Conservation (phyloP, 1,140 invertebrate genomes). For the Drosophila fuyamai region DNA sequence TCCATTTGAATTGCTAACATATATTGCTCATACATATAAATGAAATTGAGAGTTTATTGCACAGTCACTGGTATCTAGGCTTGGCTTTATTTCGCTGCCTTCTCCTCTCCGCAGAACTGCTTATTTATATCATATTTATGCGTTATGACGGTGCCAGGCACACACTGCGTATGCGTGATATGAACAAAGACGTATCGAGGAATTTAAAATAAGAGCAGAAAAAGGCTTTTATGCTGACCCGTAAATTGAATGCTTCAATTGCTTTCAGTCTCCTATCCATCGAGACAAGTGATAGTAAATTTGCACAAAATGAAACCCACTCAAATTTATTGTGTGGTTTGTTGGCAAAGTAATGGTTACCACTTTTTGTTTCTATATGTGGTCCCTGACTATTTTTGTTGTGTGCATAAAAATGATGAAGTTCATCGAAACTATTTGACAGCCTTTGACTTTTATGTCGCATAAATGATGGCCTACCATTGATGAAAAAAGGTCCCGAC, state of each 20-base stretch:
- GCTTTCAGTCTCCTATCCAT: slow-evolving; percentile 43
- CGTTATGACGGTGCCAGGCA: slow-evolving; percentile 38
- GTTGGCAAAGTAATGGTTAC: slow-evolving; percentile 43
- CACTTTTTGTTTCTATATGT: slow-evolving; percentile 18
- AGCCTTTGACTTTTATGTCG: slow-evolving; percentile 66
- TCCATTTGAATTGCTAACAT: slow-evolving; percentile 72
- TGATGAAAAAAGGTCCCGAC: slow-evolving; percentile 42
- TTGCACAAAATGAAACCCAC: slow-evolving; percentile 59
- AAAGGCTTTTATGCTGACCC: slow-evolving; percentile 46
- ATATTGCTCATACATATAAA: slow-evolving; percentile 67
- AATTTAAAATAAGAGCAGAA: slow-evolving; percentile 53
- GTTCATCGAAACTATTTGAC: slow-evolving; percentile 80
- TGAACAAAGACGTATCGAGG: slow-evolving; percentile 70
- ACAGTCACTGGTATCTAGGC: slow-evolving; percentile 24
- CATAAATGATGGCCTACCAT: slow-evolving; percentile 58
- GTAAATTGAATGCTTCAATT: slow-evolving; percentile 75
- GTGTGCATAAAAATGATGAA: slow-evolving; percentile 66
- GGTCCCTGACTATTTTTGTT: slow-evolving; percentile 13
- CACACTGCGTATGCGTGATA: slow-evolving; percentile 35
- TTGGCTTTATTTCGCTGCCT: slow-evolving; percentile 39
- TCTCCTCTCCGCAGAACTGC: slow-evolving; percentile 23
- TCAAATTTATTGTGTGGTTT: slow-evolving; percentile 76
- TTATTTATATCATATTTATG: slow-evolving; percentile 62
- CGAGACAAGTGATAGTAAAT: slow-evolving; percentile 76
- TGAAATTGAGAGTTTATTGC: slow-evolving; percentile 70